These are phyloP conservation scores for Macrocentrus cingulum DNA, from an alignment of 1,140 invertebrate genomes.

Conservation along the genomic window DNA sequence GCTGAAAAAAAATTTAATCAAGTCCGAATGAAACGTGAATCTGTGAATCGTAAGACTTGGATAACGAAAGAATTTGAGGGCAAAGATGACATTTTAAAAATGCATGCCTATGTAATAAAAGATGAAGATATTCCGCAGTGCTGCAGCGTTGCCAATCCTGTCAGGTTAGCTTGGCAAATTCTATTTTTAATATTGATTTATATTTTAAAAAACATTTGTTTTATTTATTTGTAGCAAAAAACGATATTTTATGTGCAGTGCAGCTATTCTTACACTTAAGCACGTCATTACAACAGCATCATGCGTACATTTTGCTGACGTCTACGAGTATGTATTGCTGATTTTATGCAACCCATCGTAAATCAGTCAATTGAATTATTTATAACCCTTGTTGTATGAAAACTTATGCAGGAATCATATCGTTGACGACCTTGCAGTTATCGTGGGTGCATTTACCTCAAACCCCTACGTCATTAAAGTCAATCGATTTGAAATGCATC, in stretches of 20 bases:
- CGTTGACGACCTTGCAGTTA: constrained; percentile 26
- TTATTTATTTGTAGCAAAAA: constrained; percentile 27
- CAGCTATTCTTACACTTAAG: constrained; percentile 25
- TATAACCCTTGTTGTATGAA: not conserved
- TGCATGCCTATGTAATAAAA: constrained; percentile 36
- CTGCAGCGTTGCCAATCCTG: constrained; percentile 18
- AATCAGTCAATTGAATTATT: constrained; percentile 8
- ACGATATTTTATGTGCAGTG: constrained; percentile 37
- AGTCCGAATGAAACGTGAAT: constrained; percentile 2
- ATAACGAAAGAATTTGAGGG: constrained; percentile 25
- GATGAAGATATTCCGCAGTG: constrained; percentile 34
- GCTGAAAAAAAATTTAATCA: no score
- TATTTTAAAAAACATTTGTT: not conserved
- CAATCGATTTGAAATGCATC: constrained; percentile 33
- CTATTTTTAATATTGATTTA: constrained; percentile 1
- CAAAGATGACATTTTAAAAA: constrained; percentile 24
- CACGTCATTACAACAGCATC: constrained; percentile 34
- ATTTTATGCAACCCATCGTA: not conserved
- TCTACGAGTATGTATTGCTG: constrained; percentile 33
- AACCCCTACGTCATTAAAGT: constrained; percentile 33
- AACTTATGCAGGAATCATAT: constrained; percentile 29
- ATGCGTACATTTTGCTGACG: constrained; percentile 33
- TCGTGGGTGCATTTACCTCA: constrained; percentile 28
- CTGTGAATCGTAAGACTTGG: constrained; percentile 22
- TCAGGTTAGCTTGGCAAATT: constrained; percentile 28